A percentile compares a stretch with the other conserved stretches of the same genome.
These are phyloP conservation scores for Axea sp. DNA, from an alignment of 2,888 invertebrate species.

Conservation along the genomic window DNA sequence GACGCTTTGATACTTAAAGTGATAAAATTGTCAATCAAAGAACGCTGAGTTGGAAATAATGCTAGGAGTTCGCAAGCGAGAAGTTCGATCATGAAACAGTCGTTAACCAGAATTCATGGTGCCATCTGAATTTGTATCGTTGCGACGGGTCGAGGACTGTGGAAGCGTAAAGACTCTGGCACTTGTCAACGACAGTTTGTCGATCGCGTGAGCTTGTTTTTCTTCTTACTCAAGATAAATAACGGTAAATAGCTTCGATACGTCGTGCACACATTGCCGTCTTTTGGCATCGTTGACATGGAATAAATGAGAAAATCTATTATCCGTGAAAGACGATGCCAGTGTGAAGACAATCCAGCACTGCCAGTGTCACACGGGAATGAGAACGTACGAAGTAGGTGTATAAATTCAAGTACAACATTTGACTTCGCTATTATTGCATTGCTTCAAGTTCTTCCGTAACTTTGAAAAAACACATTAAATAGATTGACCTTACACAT, in stretches of 20 bases:
- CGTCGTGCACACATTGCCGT: constrained; percentile 56
- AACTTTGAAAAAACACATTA: no score
- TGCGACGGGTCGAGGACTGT: neutral
- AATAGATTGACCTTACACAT: no score
- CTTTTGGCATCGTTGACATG: constrained; percentile 62
- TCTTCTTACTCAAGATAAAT: constrained; percentile 54
- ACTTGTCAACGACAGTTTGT: constrained; percentile 62
- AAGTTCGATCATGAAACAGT: constrained; percentile 55
- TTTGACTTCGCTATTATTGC: constrained; percentile 22
- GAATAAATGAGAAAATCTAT: constrained; percentile 65
- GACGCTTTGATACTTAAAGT: constrained; percentile 38
- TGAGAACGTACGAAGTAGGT: constrained; percentile 38
- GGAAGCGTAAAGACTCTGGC: constrained; percentile 13
- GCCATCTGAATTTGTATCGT: constrained; percentile 53
- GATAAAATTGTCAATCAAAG: constrained; percentile 58
- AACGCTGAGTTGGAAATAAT: constrained; percentile 53
- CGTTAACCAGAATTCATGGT: constrained; percentile 42
- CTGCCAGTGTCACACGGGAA: constrained; percentile 33
- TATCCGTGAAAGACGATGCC: constrained; percentile 60
- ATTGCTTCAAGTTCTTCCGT: neutral
- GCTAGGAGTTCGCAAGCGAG: constrained; percentile 11
- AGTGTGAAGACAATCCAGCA: constrained; percentile 55
- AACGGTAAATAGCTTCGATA: constrained; percentile 60
- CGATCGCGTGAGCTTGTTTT: constrained; percentile 53
- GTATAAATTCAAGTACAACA: constrained; percentile 45